phyloP scores from a whole-genome alignment of 1,140 invertebrate genomes.

The Proctacanthus coquilletti region DNA sequence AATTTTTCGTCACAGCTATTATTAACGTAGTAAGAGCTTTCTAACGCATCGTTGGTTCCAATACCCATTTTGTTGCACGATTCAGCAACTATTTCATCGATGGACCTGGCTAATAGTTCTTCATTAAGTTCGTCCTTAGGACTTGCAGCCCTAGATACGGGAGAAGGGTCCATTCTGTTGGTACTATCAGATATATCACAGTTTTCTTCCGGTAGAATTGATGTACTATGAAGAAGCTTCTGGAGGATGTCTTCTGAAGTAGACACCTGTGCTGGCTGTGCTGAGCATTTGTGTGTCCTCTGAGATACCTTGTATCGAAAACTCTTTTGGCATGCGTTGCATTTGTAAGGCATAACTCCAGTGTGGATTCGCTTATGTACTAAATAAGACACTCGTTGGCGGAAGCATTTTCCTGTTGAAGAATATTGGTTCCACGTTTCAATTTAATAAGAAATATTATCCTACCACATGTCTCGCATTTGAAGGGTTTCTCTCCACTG shows the following conservation, averaged over 20 bases:
- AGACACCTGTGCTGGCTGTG: too few relatives aligned
- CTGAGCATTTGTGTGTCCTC: slow-evolving; percentile 59
- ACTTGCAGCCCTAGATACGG: too few relatives aligned
- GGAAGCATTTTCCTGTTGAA: slow-evolving; percentile 63
- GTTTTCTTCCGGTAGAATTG: too few relatives aligned
- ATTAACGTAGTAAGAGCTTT: neutral
- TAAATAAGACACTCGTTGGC: slow-evolving; percentile 70
- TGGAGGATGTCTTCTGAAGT: too few relatives aligned
- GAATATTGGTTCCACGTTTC: too few relatives aligned
- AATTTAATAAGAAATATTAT: too few relatives aligned
- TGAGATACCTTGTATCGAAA: slow-evolving; percentile 77
- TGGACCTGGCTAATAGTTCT: slow-evolving; percentile 19
- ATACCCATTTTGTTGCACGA: slow-evolving; percentile 29
- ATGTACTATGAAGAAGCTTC: too few relatives aligned
- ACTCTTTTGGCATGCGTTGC: slow-evolving; percentile 60
- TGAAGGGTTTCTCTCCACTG: slow-evolving; percentile 81
- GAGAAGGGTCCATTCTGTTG: too few relatives aligned
- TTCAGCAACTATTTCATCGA: slow-evolving; percentile 30
- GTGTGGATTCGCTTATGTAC: slow-evolving; percentile 74
- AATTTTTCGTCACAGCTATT: slow-evolving; percentile 24
- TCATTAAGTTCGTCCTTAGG: slow-evolving; percentile 11
- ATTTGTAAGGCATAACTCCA: slow-evolving; percentile 45
- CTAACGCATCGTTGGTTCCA: slow-evolving; percentile 9
- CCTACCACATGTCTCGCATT: slow-evolving; percentile 76
- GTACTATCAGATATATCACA: too few relatives aligned